Evolutionary conservation across 1,140 invertebrate species (phyloP).

Genomic region (Pararge aegeria): DNA sequence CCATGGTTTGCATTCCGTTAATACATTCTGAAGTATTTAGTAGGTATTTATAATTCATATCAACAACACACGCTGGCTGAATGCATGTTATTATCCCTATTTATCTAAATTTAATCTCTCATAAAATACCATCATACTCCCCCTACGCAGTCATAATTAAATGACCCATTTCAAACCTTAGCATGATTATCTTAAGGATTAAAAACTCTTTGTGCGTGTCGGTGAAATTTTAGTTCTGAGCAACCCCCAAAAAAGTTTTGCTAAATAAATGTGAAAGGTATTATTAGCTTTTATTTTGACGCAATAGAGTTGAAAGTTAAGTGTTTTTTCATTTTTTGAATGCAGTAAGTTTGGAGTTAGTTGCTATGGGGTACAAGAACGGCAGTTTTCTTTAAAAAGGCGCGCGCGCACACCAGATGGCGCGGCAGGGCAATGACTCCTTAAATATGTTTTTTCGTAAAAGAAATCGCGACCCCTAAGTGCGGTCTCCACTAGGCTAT

Average conservation of each 20-base stretch:
- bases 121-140: conserved; percentile 29
- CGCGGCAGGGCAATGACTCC: conserved; percentile 61
- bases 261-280: conserved; percentile 1
- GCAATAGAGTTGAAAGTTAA: conserved; percentile 24
- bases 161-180: conserved; percentile 33
- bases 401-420: conserved; percentile 64
- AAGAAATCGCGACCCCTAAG: conserved; percentile 62
- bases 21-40: not conserved
- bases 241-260: conserved; percentile 34
- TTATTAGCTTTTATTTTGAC: conserved; percentile 4
- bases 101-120: conserved; percentile 49
- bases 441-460: conserved; percentile 57
- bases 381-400: conserved; percentile 40
- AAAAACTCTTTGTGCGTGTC: conserved; percentile 30
- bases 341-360: conserved; percentile 19
- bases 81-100: conserved; percentile 36
- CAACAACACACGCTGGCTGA: conserved; percentile 30
- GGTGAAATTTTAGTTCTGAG: conserved; percentile 24
- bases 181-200: conserved; percentile 31
- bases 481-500: conserved; percentile 28
- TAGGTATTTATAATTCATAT: conserved; percentile 23
- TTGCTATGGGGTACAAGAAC: conserved; percentile 56
- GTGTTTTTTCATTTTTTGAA: not conserved
- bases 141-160: not conserved
- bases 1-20: too few species aligned